Evolutionary conservation across 1,140 invertebrate genomes (phyloP).

Genomic region (Uloborus diversus): DNA sequence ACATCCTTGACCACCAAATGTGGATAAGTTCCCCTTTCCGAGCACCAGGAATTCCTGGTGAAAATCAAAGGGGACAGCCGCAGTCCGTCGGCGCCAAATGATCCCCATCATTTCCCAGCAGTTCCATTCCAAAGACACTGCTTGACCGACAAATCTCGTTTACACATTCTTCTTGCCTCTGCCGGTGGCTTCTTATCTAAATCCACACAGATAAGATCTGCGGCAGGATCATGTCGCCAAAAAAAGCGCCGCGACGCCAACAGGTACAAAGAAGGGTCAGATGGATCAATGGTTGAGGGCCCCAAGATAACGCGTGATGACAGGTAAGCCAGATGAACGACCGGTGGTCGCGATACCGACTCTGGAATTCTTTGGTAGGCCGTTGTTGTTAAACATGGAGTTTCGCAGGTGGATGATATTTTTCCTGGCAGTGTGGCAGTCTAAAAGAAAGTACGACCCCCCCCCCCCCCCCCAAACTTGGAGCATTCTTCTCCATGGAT

Average conservation of each 20-base stretch:
- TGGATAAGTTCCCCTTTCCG: too few relatives aligned
- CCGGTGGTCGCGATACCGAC: background rate
- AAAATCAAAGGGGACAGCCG: too few relatives aligned
- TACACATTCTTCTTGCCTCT: background rate
- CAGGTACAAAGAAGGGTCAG: background rate
- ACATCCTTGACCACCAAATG: too few relatives aligned
- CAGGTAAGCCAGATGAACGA: constrained; percentile 1
- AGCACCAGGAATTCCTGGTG: too few relatives aligned
- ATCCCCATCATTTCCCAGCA: too few relatives aligned
- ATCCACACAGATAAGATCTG: background rate
- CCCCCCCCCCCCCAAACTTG: background rate
- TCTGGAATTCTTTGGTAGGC: background rate
- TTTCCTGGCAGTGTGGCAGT: background rate
- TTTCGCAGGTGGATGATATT: too few relatives aligned
- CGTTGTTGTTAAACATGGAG: constrained; percentile 8
- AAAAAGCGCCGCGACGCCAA: background rate
- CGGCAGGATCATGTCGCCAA: background rate
- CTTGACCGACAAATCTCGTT: constrained; percentile 11
- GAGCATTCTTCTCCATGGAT: background rate
- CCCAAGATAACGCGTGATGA: constrained; percentile 1
- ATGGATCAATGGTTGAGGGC: background rate
- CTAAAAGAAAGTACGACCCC: background rate
- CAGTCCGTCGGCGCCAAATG: background rate
- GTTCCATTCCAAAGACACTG: background rate
- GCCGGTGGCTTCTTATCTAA: background rate